Evolutionary conservation across 2,888 invertebrate species (phyloP).

Genomic region (Drosophila anomalipes): DNA sequence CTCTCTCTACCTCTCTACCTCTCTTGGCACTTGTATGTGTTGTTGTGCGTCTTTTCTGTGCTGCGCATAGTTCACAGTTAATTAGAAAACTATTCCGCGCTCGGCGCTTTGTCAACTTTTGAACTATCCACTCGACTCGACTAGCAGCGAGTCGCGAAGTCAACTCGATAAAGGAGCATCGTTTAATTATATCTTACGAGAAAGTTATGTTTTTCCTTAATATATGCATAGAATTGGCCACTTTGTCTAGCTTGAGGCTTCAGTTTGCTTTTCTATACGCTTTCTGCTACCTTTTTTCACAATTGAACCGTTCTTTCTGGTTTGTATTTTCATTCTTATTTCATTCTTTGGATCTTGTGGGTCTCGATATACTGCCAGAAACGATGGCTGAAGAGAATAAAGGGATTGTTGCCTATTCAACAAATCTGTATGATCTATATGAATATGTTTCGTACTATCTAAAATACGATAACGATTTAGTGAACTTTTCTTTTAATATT

Average conservation of each 20-base stretch:
- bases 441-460: neutral
- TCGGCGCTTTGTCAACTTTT: slow-evolving; percentile 66
- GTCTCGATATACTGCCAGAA: neutral
- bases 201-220: slow-evolving; percentile 53
- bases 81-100: slow-evolving; percentile 76
- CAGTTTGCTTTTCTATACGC: neutral
- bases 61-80: slow-evolving; percentile 73
- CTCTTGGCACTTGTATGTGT: neutral
- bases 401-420: neutral
- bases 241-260: slow-evolving; percentile 42
- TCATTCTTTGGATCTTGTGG: no score
- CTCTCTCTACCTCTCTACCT: neutral
- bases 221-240: slow-evolving; percentile 46
- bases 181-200: slow-evolving; percentile 70
- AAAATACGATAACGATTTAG: neutral
- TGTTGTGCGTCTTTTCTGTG: slow-evolving; percentile 42
- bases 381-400: neutral
- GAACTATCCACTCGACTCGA: slow-evolving; percentile 53
- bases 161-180: slow-evolving; percentile 38
- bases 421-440: neutral
- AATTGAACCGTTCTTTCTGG: slow-evolving; percentile 5
- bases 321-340: neutral
- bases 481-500: neutral
- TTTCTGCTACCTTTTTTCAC: neutral
- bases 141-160: slow-evolving; percentile 11